Base-by-base conservation (phyloP, 2,797 vertebrate genomes). In the Coracias cyanogaster region DNA sequence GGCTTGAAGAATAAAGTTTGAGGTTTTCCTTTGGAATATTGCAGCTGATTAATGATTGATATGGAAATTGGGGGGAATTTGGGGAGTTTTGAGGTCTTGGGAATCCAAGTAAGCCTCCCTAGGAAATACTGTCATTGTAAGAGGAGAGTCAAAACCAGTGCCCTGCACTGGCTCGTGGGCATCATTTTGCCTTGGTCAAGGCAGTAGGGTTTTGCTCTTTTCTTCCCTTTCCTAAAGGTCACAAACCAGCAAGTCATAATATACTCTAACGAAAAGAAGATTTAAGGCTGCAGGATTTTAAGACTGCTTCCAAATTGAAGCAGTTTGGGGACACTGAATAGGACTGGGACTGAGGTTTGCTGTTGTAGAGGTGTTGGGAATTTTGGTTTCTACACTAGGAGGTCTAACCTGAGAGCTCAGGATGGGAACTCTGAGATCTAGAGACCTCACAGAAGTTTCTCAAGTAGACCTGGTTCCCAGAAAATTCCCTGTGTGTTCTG, bases 321-420 rank as follows among this genome's bases (percentile, higher is more conserved):
- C 2, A 0, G 15, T 6, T 25, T 18, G 31, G 86, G 51, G 24
- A 57, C 45, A 14, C 3, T 0, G 0, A 2, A 1, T 2, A 14
- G 55, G 61, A 4, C 16, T 4, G 31, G 54, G 54, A 74, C 9
- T 3, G 39, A 33, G 6, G 6, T 62, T 88, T 55, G 14, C 18
- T 18, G 0, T 19, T 18, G 24, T 24, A 48, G 48, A 60, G 43
- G 5, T 17, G 72, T 17, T 37, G 24, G 19, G 43, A 25, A 14
- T 74, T 71, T 8, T 67, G 57, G 16, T 64, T 82, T 51, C 2
- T 21, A 0, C 15, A 3, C 14, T 2, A 5, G 13, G 29, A 69
- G 8, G 25, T 73, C 46, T 52, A 58, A 74, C 48, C 19, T 21
- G 55, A 45, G 45, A 52, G 29, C 11, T 65, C 35, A 18, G 12